These are phyloP conservation scores for Sebastes vulpes DNA, from an alignment of 2,797 vertebrate genomes.

Conservation along the genomic window DNA sequence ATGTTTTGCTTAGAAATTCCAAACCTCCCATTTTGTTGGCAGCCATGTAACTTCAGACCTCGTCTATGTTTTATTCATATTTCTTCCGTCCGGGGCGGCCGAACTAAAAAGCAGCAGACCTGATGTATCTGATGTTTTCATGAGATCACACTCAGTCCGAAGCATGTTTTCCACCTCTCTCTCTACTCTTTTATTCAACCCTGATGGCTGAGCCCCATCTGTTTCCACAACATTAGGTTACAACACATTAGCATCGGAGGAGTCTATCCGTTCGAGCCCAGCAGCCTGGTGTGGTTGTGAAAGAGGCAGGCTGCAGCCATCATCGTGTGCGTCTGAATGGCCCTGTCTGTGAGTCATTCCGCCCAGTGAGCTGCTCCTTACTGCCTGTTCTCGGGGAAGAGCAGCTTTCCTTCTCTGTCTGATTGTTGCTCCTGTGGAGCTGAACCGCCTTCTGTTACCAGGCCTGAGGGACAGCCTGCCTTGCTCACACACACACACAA, in stretches of 20 bases:
- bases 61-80: constrained; percentile 81
- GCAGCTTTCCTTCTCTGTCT: constrained; percentile 60
- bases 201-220: constrained; percentile 74
- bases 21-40: constrained; percentile 74
- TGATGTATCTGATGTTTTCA: constrained; percentile 75
- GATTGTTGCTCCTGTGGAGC: constrained; percentile 76
- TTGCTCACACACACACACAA: neutral
- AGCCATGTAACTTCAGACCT: constrained; percentile 76
- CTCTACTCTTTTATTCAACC: constrained; percentile 73
- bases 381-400: constrained; percentile 56
- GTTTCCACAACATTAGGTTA: constrained; percentile 78
- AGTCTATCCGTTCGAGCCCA: constrained; percentile 51
- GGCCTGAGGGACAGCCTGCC: constrained; percentile 74
- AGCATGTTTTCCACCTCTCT: constrained; percentile 64
- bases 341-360: constrained; percentile 64
- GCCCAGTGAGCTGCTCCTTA: constrained; percentile 55
- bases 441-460: constrained; percentile 73
- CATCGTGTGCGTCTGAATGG: constrained; percentile 52
- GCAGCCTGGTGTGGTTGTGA: constrained; percentile 52
- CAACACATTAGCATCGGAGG: constrained; percentile 66
- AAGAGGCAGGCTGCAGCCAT: constrained; percentile 55
- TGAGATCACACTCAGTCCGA: constrained; percentile 68
- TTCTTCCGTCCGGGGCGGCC: constrained; percentile 61
- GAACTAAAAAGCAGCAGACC: constrained; percentile 71
- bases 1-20: constrained; percentile 81